Conservation (phyloP, 2,888 invertebrate species). For the Drosophila longiperda region DNA sequence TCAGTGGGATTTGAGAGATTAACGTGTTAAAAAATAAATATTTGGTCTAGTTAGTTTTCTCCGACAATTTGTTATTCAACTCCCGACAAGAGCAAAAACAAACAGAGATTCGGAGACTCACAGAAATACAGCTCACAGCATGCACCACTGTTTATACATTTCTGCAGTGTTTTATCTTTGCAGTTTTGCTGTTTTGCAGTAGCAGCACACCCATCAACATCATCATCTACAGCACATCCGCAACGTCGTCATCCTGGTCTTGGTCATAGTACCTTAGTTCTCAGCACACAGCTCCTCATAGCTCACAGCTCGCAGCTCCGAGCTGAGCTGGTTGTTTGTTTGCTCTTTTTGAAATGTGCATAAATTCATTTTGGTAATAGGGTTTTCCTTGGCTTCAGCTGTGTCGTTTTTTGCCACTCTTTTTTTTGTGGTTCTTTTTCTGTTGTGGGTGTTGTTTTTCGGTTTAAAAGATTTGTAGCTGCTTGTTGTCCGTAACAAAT, state of each 20-base stretch:
- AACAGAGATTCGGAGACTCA: constrained; percentile 28
- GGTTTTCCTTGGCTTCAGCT: constrained; percentile 57
- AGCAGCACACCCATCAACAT: constrained; percentile 46
- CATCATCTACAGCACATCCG: constrained; percentile 53
- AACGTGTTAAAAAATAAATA: constrained; percentile 82
- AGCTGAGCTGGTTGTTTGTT: constrained; percentile 55
- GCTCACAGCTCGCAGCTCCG: constrained; percentile 17
- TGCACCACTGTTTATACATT: constrained; percentile 34
- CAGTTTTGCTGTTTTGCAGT: constrained; percentile 32
- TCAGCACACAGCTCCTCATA: background rate
- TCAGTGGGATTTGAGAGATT: constrained; percentile 76
- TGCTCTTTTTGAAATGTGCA: constrained; percentile 73
- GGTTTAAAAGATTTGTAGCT: constrained; percentile 69
- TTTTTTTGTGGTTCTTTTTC: background rate
- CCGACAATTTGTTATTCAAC: constrained; percentile 72
- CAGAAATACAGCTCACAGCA: constrained; percentile 15
- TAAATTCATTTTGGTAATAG: constrained; percentile 78
- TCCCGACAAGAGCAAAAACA: constrained; percentile 68
- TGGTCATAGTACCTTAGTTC: constrained; percentile 27
- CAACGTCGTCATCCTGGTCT: constrained; percentile 48
- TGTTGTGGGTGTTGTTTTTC: constrained; percentile 47
- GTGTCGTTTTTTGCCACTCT: constrained; percentile 12
- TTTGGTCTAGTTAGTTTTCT: constrained; percentile 79
- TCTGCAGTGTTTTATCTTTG: constrained; percentile 55
- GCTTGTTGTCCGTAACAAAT: constrained; percentile 61